phyloP scores from a whole-genome alignment of 2,888 invertebrate species.

The Ennomos erosarius region DNA sequence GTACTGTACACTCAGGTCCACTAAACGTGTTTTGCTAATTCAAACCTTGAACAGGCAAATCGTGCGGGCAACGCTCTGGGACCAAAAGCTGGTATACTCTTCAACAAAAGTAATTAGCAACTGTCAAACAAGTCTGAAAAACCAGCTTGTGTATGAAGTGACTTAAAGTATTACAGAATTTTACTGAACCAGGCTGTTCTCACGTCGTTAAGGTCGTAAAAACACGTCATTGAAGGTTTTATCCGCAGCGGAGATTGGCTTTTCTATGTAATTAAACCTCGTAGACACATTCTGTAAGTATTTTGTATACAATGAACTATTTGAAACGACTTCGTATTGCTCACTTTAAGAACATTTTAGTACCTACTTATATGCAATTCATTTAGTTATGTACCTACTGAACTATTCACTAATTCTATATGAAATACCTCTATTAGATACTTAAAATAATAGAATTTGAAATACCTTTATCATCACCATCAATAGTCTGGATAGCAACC shows the following conservation, averaged over 20 bases:
- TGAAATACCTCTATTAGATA: no score
- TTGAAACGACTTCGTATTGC: constrained; percentile 21
- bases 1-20: constrained; percentile 35
- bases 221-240: constrained; percentile 30
- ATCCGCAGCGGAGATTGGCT: constrained; percentile 23
- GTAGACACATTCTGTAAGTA: constrained; percentile 21
- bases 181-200: constrained; percentile 31
- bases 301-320: constrained; percentile 22
- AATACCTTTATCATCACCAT: no score
- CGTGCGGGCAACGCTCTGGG: constrained; percentile 38
- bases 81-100: constrained; percentile 41
- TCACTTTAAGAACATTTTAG: constrained; percentile 8
- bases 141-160: constrained; percentile 39
- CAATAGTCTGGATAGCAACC: no score
- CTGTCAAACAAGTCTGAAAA: constrained; percentile 51
- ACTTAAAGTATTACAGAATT: constrained; percentile 35
- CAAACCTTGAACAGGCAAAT: constrained; percentile 42
- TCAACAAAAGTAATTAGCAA: constrained; percentile 54
- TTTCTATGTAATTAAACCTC: constrained; percentile 27
- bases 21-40: constrained; percentile 45
- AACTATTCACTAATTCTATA: not conserved
- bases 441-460: no score
- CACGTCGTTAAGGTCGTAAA: constrained; percentile 35
- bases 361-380: constrained; percentile 7
- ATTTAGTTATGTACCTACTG: not conserved